Percentiles rank a stretch among this genome's conserved stretches.
Evolutionary conservation across 2,113 vertebrate species (phyloP).

Genomic region (Dolichotis patagonum): DNA sequence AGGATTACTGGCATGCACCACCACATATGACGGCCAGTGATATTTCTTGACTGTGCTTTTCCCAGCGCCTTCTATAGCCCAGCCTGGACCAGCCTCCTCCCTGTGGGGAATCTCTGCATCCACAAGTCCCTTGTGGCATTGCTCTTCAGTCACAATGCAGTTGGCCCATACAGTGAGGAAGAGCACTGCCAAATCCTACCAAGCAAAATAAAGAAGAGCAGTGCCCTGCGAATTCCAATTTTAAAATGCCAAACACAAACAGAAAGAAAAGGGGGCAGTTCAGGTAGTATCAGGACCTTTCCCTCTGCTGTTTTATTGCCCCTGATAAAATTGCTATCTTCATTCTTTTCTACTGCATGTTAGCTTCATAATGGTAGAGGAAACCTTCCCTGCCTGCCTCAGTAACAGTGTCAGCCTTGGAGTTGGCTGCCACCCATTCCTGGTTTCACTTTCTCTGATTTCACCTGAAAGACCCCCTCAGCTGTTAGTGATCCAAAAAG

Average conservation of each 20-base stretch:
- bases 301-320: background rate
- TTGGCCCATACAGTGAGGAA: background rate
- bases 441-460: conserved; percentile 35
- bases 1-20: background rate
- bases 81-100: background rate
- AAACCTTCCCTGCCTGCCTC: conserved; percentile 14
- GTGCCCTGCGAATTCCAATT: background rate
- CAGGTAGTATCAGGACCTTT: background rate
- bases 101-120: background rate
- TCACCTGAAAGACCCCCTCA: background rate
- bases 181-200: background rate
- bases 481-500: conserved; percentile 1
- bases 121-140: background rate
- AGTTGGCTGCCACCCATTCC: background rate
- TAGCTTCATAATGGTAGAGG: conserved; percentile 3
- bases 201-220: background rate
- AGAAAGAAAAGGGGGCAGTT: background rate
- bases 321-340: background rate
- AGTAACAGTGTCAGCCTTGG: background rate
- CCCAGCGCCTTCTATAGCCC: too few species aligned
- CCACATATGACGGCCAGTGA: too few species aligned
- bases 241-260: background rate
- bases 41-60: background rate
- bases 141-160: background rate
- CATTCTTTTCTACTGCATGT: background rate